Conservation (phyloP, 2,888 invertebrate genomes). For the Cylindroiulus punctatus region DNA sequence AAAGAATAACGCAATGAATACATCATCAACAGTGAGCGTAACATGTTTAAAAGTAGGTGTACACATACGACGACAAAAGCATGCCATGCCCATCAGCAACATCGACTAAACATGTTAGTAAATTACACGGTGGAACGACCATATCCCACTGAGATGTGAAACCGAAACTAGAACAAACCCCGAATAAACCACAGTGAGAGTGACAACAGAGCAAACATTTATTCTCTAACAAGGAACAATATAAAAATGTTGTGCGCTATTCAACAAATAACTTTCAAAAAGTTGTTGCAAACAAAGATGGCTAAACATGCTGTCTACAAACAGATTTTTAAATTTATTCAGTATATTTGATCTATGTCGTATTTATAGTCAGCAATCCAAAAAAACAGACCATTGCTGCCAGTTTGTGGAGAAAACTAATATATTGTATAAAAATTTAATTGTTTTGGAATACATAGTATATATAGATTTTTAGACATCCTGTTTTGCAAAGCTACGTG, state of each 20-base stretch:
- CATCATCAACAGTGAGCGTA: neutral
- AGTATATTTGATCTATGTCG: too few species aligned
- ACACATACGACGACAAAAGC: neutral
- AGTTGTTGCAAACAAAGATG: too few species aligned
- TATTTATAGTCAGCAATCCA: too few species aligned
- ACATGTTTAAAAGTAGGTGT: neutral
- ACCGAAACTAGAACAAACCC: neutral
- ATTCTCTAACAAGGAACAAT: neutral
- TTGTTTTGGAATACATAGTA: too few species aligned
- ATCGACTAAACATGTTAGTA: neutral
- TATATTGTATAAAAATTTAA: too few species aligned
- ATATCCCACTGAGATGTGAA: neutral
- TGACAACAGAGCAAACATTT: neutral
- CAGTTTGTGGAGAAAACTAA: too few species aligned
- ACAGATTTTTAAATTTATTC: too few species aligned
- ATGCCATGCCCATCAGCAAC: conserved; percentile 33
- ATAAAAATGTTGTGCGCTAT: conserved; percentile 1
- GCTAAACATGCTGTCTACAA: too few species aligned
- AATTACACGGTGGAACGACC: neutral
- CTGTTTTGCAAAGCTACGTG: neutral
- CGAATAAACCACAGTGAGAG: neutral
- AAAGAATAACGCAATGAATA: neutral
- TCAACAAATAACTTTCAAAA: neutral
- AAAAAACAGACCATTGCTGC: too few species aligned
- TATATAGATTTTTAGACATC: too few species aligned